phyloP scores from a whole-genome alignment of 2,797 vertebrate genomes.

The Distichodus sexfasciatus region DNA sequence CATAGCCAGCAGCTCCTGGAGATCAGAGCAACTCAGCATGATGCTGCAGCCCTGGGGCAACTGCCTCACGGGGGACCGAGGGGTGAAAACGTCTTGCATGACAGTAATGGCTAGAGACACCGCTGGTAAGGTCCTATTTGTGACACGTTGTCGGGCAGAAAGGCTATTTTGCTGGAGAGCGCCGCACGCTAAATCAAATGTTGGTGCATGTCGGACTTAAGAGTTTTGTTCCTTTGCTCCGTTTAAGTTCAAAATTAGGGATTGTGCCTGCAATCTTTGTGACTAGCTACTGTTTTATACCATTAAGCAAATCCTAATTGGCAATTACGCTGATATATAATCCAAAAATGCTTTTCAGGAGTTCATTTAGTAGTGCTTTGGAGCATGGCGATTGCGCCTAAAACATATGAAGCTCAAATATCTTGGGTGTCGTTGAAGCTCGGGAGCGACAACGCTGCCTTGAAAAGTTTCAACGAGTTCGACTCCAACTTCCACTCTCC shows the following conservation, averaged over 20 bases:
- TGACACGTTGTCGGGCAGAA: slow-evolving; percentile 30
- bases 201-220: background rate
- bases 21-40: slow-evolving; percentile 46
- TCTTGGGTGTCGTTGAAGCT: slow-evolving; percentile 55
- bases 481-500: slow-evolving; percentile 2
- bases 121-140: slow-evolving; percentile 46
- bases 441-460: background rate
- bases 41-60: slow-evolving; percentile 40
- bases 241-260: slow-evolving; percentile 23
- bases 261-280: slow-evolving; percentile 28
- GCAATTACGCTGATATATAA: slow-evolving; percentile 78
- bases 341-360: slow-evolving; percentile 70
- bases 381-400: slow-evolving; percentile 71
- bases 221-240: background rate
- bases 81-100: slow-evolving; percentile 46
- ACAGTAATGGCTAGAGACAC: slow-evolving; percentile 47
- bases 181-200: background rate
- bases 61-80: slow-evolving; percentile 33
- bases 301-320: slow-evolving; percentile 81
- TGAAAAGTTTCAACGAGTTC: slow-evolving; percentile 20
- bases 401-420: slow-evolving; percentile 61
- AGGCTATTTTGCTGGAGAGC: slow-evolving; percentile 30
- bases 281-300: slow-evolving; percentile 61
- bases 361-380: slow-evolving; percentile 75
- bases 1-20: slow-evolving; percentile 45